Percentiles rank a stretch among this genome's conserved stretches.
phyloP scores from a whole-genome alignment of 2,797 vertebrate species.

The Peromyscus attwateri region DNA sequence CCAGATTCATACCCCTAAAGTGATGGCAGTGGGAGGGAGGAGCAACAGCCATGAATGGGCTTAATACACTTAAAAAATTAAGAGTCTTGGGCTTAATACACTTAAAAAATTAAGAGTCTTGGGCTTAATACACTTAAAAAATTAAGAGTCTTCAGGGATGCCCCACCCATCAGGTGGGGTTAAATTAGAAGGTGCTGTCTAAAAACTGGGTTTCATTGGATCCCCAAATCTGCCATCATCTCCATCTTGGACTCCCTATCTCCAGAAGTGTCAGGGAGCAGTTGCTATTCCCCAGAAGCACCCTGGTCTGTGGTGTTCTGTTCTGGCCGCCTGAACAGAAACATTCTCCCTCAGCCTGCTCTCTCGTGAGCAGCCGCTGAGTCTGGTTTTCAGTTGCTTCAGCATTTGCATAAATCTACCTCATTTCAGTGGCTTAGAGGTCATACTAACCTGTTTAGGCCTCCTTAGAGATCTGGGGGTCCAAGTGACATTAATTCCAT shows the following conservation, averaged over 20 bases:
- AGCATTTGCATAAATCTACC: background rate
- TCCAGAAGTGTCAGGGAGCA: background rate
- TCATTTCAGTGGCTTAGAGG: background rate
- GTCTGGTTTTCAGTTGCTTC: background rate
- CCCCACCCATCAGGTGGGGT: background rate
- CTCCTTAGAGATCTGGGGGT: background rate
- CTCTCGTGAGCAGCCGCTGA: background rate
- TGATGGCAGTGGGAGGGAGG: background rate
- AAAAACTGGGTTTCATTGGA: background rate
- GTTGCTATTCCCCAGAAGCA: background rate
- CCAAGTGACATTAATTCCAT: background rate
- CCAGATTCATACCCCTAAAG: background rate
- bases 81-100: background rate
- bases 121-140: background rate
- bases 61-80: background rate
- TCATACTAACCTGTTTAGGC: background rate
- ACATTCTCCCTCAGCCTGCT: background rate
- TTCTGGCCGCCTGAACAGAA: background rate
- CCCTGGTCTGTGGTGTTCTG: too few relatives aligned
- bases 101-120: background rate
- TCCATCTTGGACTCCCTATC: background rate
- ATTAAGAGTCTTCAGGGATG: background rate
- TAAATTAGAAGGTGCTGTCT: background rate
- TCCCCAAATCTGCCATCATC: background rate
- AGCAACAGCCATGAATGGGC: too few relatives aligned